Evolutionary conservation across 2,113 vertebrate species (phyloP).

Genomic region (Passer domesticus): DNA sequence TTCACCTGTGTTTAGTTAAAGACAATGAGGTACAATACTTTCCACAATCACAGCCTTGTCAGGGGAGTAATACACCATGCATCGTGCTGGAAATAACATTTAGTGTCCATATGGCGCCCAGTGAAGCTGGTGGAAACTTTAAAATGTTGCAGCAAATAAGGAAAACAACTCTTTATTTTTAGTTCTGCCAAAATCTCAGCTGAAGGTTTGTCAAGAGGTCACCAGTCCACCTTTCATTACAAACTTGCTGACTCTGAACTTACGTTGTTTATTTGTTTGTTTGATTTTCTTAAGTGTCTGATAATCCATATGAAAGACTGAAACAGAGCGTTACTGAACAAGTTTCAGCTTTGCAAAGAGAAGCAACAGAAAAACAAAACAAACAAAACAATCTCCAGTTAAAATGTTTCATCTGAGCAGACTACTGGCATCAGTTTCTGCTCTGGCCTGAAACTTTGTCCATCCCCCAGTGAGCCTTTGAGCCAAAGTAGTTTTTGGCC

Average conservation of each 20-base stretch:
- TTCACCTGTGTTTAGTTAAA: constrained; percentile 36
- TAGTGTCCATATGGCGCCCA: not conserved
- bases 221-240: not conserved
- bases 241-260: not conserved
- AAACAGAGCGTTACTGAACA: not conserved
- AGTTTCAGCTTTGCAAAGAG: not conserved
- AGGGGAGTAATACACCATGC: not conserved
- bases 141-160: not conserved
- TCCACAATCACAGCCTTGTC: not conserved
- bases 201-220: not conserved
- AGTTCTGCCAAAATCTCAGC: not conserved
- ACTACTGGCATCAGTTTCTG: not conserved
- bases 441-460: not conserved
- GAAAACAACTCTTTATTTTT: not conserved
- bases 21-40: not conserved
- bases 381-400: not conserved
- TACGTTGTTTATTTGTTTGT: not conserved
- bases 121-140: not conserved
- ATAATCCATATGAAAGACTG: not conserved
- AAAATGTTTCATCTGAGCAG: not conserved
- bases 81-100: not conserved
- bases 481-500: not conserved
- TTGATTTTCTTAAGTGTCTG: not conserved
- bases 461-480: not conserved
- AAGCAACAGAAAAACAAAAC: not conserved